phyloP scores from a whole-genome alignment of 2,797 vertebrate genomes.

The Anguilla obscura region DNA sequence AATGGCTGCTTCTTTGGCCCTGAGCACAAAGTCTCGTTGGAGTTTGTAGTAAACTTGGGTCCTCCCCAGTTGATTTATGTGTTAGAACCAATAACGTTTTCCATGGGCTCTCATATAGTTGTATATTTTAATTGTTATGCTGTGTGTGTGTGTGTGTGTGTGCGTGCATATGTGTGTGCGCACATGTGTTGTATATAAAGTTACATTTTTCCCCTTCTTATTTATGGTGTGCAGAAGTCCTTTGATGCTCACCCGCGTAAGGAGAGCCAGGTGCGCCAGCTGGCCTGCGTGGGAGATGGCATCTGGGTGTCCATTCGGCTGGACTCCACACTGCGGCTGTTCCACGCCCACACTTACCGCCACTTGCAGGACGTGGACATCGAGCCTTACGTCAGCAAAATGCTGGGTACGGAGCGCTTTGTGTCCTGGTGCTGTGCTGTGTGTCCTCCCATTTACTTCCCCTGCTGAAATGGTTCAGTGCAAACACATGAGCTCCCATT shows the following conservation, averaged over 20 bases:
- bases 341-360: constrained; percentile 93
- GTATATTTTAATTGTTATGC: neutral
- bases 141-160: neutral
- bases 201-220: neutral
- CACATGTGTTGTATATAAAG: neutral
- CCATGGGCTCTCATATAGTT: neutral
- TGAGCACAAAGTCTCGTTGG: neutral
- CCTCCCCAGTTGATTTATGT: neutral
- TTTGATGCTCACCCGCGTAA: constrained; percentile 97
- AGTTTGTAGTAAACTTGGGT: neutral
- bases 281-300: constrained; percentile 93
- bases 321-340: constrained; percentile 94
- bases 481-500: neutral
- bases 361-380: constrained; percentile 98
- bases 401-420: constrained; percentile 83
- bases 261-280: constrained; percentile 95
- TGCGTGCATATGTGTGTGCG: neutral
- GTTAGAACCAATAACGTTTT: neutral
- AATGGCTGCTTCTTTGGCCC: neutral
- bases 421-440: neutral
- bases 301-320: constrained; percentile 98
- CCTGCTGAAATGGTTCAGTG: constrained; percentile 19
- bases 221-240: constrained; percentile 77
- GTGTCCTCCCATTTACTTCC: constrained; percentile 28
- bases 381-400: constrained; percentile 99